Conservation (phyloP, 1,140 invertebrate species). For the Polypedilum pembai region DNA sequence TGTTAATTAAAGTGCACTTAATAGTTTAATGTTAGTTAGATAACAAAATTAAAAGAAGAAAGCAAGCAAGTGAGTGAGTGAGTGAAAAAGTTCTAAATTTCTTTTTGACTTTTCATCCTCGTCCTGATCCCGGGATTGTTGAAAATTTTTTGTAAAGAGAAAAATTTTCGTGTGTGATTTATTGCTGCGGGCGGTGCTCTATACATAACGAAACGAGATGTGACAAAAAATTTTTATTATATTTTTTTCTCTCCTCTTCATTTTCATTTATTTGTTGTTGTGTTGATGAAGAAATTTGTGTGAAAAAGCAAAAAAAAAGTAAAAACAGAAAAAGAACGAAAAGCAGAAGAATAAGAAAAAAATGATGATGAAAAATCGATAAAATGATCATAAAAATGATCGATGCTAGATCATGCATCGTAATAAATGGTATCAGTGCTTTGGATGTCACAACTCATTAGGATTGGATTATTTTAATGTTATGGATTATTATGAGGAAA, state of each 20-base stretch:
- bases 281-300: not conserved
- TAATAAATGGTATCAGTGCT: slow-evolving; percentile 7
- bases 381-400: slow-evolving; percentile 27
- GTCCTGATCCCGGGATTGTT: not conserved
- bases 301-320: not conserved
- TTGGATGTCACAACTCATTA: not conserved
- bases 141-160: too few species aligned
- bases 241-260: not conserved
- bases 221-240: slow-evolving; percentile 8
- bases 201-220: slow-evolving; percentile 7
- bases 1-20: slow-evolving; percentile 28
- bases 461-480: slow-evolving; percentile 25
- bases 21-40: slow-evolving; percentile 28
- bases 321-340: not conserved
- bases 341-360: not conserved
- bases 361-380: slow-evolving; percentile 10
- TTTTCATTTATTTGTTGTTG: too few species aligned
- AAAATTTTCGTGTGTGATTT: not conserved
- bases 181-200: slow-evolving; percentile 8
- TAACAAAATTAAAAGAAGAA: not conserved
- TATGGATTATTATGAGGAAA: slow-evolving; percentile 24
- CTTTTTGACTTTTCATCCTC: too few species aligned
- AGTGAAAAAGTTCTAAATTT: too few species aligned
- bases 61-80: too few species aligned
- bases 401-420: slow-evolving; percentile 23